Evolutionary conservation across 64 coral and sea anemone genomes (phyloP), one percentile per base, ranked within the genome.

Genomic region (Orbicella faveolata): DNA sequence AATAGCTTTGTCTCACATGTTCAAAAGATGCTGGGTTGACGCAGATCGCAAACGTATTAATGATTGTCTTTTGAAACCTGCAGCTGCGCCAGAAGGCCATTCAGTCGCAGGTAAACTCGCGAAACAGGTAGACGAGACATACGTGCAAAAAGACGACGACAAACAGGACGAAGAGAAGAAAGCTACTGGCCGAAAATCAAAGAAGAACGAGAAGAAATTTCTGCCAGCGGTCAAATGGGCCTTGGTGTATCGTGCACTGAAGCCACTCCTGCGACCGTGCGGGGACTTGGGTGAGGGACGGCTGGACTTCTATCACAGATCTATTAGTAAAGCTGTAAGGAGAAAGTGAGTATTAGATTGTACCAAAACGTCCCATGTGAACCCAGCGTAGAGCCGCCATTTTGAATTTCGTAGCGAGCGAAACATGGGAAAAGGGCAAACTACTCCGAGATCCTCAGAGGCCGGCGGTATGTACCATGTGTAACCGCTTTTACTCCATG

Each of bases 321-420:
- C 97, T 5, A 99, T 99, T 21, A 99, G 97, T 93, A 99, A 99
- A 93, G 97, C 97, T 79, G 97, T 99, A 2, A 90, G 97, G 75
- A 91, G 94, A 83, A 99, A 94, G 96, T 98, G 52, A 76, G 80
- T 54, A 9, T 75, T 25, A 30, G 37, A 18, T 10, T 14, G 52
- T 53, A 4, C 52, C 52, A 53, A 10, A 10, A 10, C 52, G 4
- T 10, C 52, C 10, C 52, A 6, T 53, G 52, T 10, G 52, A 53
- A 6, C 10, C 52, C 4, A 53, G 4, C 52, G 52, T 1, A 10
- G 52, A 53, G 52, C 52, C 52, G 52, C 52, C 52, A 53, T 53
- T 10, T 53, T 53, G 52, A 53, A 53, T 53, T 53, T 53, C 52
- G 52, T 53, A 10, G 10, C 52, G 52, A 53, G 52, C 52, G 52